phyloP scores from a whole-genome alignment of 1,140 invertebrate genomes.

The Euglossa dilemma region DNA sequence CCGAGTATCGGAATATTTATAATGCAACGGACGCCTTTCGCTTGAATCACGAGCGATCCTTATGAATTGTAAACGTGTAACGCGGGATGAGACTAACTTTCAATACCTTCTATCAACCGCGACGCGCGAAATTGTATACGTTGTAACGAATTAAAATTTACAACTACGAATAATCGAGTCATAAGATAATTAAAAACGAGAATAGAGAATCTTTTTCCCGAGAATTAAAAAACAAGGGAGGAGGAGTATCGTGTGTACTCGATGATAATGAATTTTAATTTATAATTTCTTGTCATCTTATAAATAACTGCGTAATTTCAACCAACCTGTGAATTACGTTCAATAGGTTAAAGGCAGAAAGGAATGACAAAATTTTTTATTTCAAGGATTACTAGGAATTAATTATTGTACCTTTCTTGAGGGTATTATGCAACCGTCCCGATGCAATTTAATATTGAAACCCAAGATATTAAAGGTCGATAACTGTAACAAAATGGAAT shows the following conservation, averaged over 20 bases:
- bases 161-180: background rate
- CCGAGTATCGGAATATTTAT: conserved; percentile 40
- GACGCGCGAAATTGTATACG: too few relatives aligned
- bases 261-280: too few relatives aligned
- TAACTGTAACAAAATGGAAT: background rate
- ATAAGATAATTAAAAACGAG: too few relatives aligned
- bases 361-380: too few relatives aligned
- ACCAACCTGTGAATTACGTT: too few relatives aligned
- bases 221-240: too few relatives aligned
- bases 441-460: background rate
- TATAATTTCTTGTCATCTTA: too few relatives aligned
- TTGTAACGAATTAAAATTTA: background rate
- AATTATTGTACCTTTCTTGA: background rate
- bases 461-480: background rate
- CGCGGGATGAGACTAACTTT: background rate
- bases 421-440: background rate
- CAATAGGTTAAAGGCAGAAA: too few relatives aligned
- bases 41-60: background rate
- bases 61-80: conserved; percentile 6
- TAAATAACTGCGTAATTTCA: too few relatives aligned
- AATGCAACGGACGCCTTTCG: conserved; percentile 10
- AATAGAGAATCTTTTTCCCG: background rate
- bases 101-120: background rate
- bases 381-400: background rate
- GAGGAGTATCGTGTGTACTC: too few relatives aligned